Conservation (phyloP, 2,797 vertebrate species). For the Tragelaphus eurycerus region DNA sequence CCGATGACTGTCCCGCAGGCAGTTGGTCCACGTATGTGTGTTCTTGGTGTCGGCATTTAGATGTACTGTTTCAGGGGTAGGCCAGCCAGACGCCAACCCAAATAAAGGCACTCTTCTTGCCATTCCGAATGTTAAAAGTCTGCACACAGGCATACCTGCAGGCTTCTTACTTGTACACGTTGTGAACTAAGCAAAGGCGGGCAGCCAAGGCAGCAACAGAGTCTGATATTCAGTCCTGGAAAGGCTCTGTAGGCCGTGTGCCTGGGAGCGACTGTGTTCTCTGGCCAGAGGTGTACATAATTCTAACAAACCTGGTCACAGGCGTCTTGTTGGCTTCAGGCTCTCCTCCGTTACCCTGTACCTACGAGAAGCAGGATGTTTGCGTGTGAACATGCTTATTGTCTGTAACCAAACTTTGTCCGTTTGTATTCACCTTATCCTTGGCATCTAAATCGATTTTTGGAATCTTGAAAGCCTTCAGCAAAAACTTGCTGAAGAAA, state of each 20-base stretch:
- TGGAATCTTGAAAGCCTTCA: not conserved
- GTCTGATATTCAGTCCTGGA: not conserved
- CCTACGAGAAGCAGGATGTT: fast-evolving
- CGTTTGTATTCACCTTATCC: not conserved
- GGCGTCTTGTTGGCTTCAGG: fast-evolving
- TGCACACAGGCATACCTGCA: fast-evolving
- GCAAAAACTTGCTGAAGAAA: not conserved
- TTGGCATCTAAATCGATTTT: not conserved
- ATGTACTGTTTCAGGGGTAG: fast-evolving
- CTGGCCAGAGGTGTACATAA: not conserved
- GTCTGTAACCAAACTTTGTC: not conserved
- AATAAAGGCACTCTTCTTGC: not conserved
- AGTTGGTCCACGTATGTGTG: too few species aligned
- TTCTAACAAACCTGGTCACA: too few species aligned
- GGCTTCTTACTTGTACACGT: fast-evolving
- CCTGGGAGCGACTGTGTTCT: not conserved
- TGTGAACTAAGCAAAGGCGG: not conserved
- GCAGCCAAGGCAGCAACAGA: too few species aligned
- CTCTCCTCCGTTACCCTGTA: too few species aligned
- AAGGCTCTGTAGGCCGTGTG: fast-evolving
- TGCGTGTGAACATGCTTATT: too few species aligned
- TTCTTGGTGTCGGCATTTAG: not conserved
- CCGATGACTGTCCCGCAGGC: fast-evolving
- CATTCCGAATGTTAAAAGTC: too few species aligned
- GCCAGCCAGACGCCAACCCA: not conserved